Base-by-base conservation (phyloP, 2,888 invertebrate genomes). In the Spodoptera picta region DNA sequence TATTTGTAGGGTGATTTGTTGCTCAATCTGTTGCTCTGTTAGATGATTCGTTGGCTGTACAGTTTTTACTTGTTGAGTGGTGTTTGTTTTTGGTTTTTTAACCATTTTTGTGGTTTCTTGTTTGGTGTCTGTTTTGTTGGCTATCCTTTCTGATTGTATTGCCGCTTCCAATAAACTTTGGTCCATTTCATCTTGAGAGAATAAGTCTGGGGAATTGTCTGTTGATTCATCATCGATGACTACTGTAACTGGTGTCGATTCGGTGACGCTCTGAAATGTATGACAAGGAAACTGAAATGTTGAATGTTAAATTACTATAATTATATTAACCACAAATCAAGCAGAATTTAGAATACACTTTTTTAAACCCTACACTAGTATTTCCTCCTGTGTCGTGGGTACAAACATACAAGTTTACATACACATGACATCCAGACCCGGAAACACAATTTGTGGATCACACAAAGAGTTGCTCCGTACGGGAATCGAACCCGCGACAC, bases 151-250 rank as follows among this genome's bases (percentile, higher is more conserved):
- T 82, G 90, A 88, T 70, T 89, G 87, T 1, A 89, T 80, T 14
- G 91, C 77, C 2, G 71, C 68, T 66, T 84, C 80, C 11, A 73
- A 58, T 11, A 82, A 60, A n/a, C 64, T 73, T 31, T 83, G 66
- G 0, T 86, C 82, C 47, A 80, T 70, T 7, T 90, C 88, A 0
- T 87, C 87, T 78, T 87, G 86, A 11, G 87, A 85, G 72, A 92
- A 92, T 46, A 92, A 61, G 44, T 92, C 92, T 0, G 92, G 92
- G 0, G 91, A 91, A 45, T 81, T 62, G 14, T 45, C 67, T 9
- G 52, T 7, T 12, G 69, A 23, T 11, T 69, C 73, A 69, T 69
- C 23, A 59, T 77, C 79, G 0, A 68, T 58, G 4, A 62, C 24
- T 24, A 65, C 45, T 10, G 61, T 48, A 6, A 71, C 74, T 1